Evolutionary conservation across 1,140 invertebrate species (phyloP), one percentile per base, ranked within the genome.

Genomic region (Vollenhovia emeryi): DNA sequence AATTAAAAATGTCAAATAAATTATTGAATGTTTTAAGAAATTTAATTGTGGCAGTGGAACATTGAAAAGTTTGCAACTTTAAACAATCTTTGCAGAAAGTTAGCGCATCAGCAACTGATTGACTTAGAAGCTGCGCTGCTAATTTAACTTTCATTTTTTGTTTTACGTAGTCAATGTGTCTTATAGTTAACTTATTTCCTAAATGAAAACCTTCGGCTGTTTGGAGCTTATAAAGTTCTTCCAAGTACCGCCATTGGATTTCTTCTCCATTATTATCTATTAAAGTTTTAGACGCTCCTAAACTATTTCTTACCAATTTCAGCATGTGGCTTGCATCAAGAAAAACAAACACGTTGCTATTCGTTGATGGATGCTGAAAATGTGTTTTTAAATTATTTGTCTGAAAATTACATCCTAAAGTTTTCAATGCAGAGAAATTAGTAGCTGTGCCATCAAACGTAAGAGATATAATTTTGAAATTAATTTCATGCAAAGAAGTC

Each of bases 21-120:
- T 59, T 21, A 59, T 59, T 59, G 30, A 59, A 59, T 59, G 5
- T 59, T 59, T 30, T 59, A 9, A 59, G 57, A 59, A 59, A 59
- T 59, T 30, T 59, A 30, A 11, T 59, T 59, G 57, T 59, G 3
- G 57, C 57, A 59, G 57, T 21, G 57, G 57, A 59, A 59, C 57
- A 1, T 4, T 59, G 24, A 9, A 59, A 59, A 59, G 24, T 30
- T 59, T 59, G 4, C 24, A 59, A 59, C 4, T 59, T 59, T 59
- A 59, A 59, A 59, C 8, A 30, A 59, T 59, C 57, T 59, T 59
- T 59, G 30, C 57, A 59, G 15, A 59, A 59, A 27, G 9, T 59
- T 30, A 59, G 57, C 24, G 24, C 57, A 30, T 59, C 30, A 62
- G 59, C 59, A 62, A 62, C 45, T 48, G 45, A 48, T 48, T 48